Evolutionary conservation across 2,888 invertebrate species (phyloP).

Genomic region (Athrips mouffetella): DNA sequence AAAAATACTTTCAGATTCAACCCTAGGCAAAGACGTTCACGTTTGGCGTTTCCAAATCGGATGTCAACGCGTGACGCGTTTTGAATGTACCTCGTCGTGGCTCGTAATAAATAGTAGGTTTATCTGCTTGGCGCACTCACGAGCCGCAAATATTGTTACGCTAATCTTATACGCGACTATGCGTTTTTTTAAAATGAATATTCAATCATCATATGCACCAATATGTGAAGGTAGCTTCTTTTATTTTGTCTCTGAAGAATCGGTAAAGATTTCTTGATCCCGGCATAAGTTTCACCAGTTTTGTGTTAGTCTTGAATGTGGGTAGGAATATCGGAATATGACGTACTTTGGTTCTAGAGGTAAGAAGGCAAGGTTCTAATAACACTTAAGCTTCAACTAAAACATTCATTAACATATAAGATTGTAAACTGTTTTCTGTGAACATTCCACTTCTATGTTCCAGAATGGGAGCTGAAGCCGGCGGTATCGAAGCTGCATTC

Average conservation of each 20-base stretch:
- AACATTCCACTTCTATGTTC: conserved; percentile 9
- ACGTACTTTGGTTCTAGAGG: no score
- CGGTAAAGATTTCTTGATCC: no score
- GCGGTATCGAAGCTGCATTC: conserved; percentile 21
- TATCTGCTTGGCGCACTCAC: conserved; percentile 68
- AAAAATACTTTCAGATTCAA: no score
- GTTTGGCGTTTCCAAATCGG: conserved; percentile 56
- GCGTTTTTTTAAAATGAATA: background rate
- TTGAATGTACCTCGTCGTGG: conserved; percentile 57
- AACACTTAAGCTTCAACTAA: background rate
- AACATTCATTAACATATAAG: conserved; percentile 2
- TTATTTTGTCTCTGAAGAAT: no score
- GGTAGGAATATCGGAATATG: no score
- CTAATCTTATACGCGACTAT: conserved; percentile 33
- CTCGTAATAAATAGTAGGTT: conserved; percentile 75
- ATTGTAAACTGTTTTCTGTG: conserved; percentile 5
- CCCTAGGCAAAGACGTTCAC: conserved; percentile 42
- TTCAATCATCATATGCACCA: background rate
- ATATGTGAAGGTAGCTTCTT: no score
- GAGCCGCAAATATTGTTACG: conserved; percentile 64
- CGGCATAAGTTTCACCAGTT: no score
- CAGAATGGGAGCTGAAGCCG: conserved; percentile 3
- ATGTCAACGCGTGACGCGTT: conserved; percentile 71
- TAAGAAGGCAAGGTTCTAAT: no score
- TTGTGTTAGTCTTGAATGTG: no score